Evolutionary conservation across 2,797 vertebrate genomes (phyloP).

Genomic region (Benthosema pterotum): DNA sequence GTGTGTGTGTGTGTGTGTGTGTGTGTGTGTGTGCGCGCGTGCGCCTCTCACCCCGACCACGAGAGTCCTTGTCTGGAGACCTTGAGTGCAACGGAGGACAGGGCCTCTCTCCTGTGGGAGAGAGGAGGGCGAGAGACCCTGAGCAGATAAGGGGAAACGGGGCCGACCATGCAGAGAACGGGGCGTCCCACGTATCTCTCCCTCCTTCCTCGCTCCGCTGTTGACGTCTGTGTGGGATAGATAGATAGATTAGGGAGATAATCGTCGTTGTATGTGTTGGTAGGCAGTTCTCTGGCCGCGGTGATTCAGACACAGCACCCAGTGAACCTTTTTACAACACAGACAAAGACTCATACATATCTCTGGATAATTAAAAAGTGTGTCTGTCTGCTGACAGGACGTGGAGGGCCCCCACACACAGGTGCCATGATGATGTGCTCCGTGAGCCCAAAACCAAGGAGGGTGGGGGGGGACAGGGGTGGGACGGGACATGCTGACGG

Average conservation of each 20-base stretch:
- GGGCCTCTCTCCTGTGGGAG: slow-evolving; percentile 74
- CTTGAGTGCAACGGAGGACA: slow-evolving; percentile 82
- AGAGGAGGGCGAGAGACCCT: slow-evolving; percentile 64
- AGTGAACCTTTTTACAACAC: slow-evolving; percentile 35
- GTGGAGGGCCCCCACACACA: slow-evolving; percentile 78
- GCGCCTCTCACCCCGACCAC: slow-evolving; percentile 60
- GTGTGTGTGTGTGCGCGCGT: slow-evolving; percentile 19
- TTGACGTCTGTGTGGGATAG: slow-evolving; percentile 74
- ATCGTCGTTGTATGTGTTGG: slow-evolving; percentile 57
- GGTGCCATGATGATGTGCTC: slow-evolving; percentile 78
- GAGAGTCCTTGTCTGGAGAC: slow-evolving; percentile 87
- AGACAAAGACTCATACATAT: slow-evolving; percentile 20
- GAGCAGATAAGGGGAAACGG: slow-evolving; percentile 80
- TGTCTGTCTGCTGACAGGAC: neutral
- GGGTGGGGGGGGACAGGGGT: slow-evolving; percentile 62
- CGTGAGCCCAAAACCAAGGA: slow-evolving; percentile 71
- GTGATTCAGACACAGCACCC: slow-evolving; percentile 31
- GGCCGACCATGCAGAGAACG: slow-evolving; percentile 76
- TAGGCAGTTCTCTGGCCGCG: slow-evolving; percentile 35
- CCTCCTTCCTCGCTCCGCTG: slow-evolving; percentile 48
- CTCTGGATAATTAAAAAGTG: neutral
- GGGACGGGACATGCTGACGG: slow-evolving; percentile 73
- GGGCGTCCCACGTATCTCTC: slow-evolving; percentile 68
- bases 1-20: neutral
- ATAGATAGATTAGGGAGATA: slow-evolving; percentile 76